A percentile compares a stretch with the other conserved stretches of the same genome.
Evolutionary conservation across 1,140 invertebrate genomes (phyloP).

Genomic region (Coelopa frigida): DNA sequence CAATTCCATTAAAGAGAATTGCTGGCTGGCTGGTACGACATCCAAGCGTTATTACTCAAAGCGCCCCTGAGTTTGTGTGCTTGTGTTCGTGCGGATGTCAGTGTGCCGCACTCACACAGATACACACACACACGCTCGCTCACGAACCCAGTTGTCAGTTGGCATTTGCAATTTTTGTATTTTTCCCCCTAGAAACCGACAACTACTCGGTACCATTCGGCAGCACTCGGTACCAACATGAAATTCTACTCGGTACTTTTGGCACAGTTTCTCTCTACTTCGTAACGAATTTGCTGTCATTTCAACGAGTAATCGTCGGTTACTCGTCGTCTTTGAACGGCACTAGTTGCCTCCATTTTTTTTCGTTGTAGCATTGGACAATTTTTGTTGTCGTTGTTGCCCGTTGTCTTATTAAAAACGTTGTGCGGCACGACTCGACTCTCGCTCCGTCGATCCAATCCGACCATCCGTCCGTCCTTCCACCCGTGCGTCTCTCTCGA

Average conservation of each 20-base stretch:
- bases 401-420: too few relatives aligned
- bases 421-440: too few relatives aligned
- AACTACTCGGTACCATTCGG: not conserved
- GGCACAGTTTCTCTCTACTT: not conserved
- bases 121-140: conserved; percentile 1
- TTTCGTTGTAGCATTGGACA: too few relatives aligned
- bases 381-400: too few relatives aligned
- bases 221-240: not conserved
- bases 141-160: conserved; percentile 6
- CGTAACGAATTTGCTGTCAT: not conserved
- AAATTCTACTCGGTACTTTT: not conserved
- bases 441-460: too few relatives aligned
- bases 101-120: too few relatives aligned
- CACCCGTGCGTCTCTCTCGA: too few relatives aligned
- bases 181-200: not conserved
- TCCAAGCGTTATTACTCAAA: not conserved
- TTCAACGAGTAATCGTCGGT: not conserved
- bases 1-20: too few relatives aligned
- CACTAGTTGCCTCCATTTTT: not conserved
- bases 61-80: not conserved
- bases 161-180: conserved; percentile 8
- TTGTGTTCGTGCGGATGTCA: too few relatives aligned
- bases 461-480: too few relatives aligned
- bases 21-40: not conserved
- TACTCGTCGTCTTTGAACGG: not conserved